Percentiles rank a stretch among this genome's conserved stretches.
These are phyloP conservation scores for Pseudomyrmex gracilis DNA, from an alignment of 1,140 invertebrate species.

Conservation along the genomic window DNA sequence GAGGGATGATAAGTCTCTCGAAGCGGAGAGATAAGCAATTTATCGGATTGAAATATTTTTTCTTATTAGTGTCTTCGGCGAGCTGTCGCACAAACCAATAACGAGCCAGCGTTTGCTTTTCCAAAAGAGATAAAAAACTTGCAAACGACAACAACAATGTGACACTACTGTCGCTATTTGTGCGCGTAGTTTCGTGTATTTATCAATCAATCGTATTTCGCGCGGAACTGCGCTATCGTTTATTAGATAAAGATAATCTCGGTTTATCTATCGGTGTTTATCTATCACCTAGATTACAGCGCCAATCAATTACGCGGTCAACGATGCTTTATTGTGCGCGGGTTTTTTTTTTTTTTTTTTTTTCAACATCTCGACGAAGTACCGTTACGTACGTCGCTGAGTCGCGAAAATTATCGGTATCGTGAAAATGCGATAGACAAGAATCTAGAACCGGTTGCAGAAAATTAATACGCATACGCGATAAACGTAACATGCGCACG, in stretches of 20 bases:
- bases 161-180: too few relatives aligned
- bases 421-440: background rate
- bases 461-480: background rate
- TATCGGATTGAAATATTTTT: too few relatives aligned
- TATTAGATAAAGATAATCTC: conserved; percentile 62
- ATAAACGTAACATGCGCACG: background rate
- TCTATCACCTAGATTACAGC: background rate
- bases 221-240: conserved; percentile 60
- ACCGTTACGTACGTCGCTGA: background rate
- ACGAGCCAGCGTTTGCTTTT: too few relatives aligned
- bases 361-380: conserved; percentile 5
- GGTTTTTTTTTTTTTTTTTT: conserved; percentile 41
- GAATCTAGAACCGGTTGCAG: background rate
- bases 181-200: too few relatives aligned
- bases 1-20: too few relatives aligned
- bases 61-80: too few relatives aligned
- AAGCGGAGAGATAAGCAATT: too few relatives aligned
- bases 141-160: too few relatives aligned
- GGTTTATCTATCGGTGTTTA: conserved; percentile 16
- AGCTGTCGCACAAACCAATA: too few relatives aligned
- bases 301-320: conserved; percentile 39
- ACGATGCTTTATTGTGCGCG: conserved; percentile 32
- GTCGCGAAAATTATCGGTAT: background rate
- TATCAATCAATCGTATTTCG: conserved; percentile 6
- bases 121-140: too few relatives aligned